Base-by-base conservation (phyloP, 1,140 invertebrate genomes). In the Calliopsis andreniformis region DNA sequence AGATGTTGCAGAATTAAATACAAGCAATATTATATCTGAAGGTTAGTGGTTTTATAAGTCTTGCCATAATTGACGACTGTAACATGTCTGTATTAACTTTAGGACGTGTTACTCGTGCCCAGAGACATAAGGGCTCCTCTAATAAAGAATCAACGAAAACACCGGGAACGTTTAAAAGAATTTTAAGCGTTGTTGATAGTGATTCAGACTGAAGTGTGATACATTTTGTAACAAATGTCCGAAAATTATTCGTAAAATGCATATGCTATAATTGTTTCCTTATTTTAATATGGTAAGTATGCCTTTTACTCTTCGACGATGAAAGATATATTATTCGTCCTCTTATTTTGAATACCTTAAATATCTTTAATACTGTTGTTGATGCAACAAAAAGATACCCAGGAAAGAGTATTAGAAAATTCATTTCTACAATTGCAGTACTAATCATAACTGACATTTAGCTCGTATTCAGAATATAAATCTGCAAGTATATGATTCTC, bases 71-170 rank as follows among this genome's bases (percentile, higher is more conserved):
- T 12, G 8, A 63, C 64, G 28, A 30, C 63, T 39, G 32, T 51
- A 58, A 73, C 59, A 25, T n/a, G n/a, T n/a, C n/a, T 55, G 0
- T 84, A 61, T 30, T 53, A 63, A 73, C 80, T 78, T 58, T 35
- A 92, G 89, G 83, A 70, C 89, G 90, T 59, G 67, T 87, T 16
- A 91, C 88, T 6, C 87, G 89, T 49, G 86, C 87, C 61, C 82
- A 83, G 56, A 86, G 80, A 63, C 71, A 53, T 39, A 72, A 49
- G 59, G 62, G 78, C 61, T 59, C 47, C 61, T 59, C 47, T 20
- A 39, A 58, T 14, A 69, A 62, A 23, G 79, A 87, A 51, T 42
- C 42, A 32, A 39, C 61, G 78, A 28, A 35, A 53, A 16, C 68
- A 25, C 12, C 67, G 20, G 75, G 66, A 20, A 73, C 67, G 2